phyloP scores from a whole-genome alignment of 2,888 invertebrate species.

The Pyralis farinalis region DNA sequence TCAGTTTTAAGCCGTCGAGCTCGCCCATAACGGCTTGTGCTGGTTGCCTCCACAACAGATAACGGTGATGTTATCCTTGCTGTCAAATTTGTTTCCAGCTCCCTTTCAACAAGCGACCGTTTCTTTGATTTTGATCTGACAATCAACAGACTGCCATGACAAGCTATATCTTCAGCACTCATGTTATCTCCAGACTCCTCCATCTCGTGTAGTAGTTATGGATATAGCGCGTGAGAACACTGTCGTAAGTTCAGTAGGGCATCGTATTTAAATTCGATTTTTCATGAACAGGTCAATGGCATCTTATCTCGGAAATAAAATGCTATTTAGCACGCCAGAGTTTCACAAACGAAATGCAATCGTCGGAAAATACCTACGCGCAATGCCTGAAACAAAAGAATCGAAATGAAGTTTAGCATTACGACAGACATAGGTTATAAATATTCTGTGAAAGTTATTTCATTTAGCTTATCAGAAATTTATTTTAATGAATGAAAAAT shows the following conservation, averaged over 20 bases:
- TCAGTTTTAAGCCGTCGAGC: conserved; percentile 76
- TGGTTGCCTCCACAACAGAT: conserved; percentile 37
- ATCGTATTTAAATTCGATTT: conserved; percentile 32
- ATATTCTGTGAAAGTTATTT: conserved; percentile 41
- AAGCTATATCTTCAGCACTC: conserved; percentile 45
- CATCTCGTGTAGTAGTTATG: conserved; percentile 37
- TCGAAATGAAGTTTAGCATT: conserved; percentile 69
- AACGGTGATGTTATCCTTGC: conserved; percentile 58
- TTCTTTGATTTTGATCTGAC: conserved; percentile 55
- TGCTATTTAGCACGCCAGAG: conserved; percentile 29
- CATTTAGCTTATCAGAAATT: conserved; percentile 16
- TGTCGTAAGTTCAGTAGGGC: conserved; percentile 38
- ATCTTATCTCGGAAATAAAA: conserved; percentile 29
- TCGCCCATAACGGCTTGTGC: conserved; percentile 82
- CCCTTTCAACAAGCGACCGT: conserved; percentile 62
- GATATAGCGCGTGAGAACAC: conserved; percentile 21
- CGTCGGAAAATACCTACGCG: conserved; percentile 31
- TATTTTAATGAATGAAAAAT: conserved; percentile 46
- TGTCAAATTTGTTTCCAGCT: conserved; percentile 67
- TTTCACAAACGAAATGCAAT: conserved; percentile 31
- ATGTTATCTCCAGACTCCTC: conserved; percentile 62
- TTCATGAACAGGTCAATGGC: conserved; percentile 24
- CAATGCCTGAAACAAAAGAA: conserved; percentile 70
- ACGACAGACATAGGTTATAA: conserved; percentile 59
- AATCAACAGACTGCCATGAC: conserved; percentile 28